These are phyloP conservation scores for Amblyteles armatorius DNA, from an alignment of 2,888 invertebrate species.

Conservation along the genomic window DNA sequence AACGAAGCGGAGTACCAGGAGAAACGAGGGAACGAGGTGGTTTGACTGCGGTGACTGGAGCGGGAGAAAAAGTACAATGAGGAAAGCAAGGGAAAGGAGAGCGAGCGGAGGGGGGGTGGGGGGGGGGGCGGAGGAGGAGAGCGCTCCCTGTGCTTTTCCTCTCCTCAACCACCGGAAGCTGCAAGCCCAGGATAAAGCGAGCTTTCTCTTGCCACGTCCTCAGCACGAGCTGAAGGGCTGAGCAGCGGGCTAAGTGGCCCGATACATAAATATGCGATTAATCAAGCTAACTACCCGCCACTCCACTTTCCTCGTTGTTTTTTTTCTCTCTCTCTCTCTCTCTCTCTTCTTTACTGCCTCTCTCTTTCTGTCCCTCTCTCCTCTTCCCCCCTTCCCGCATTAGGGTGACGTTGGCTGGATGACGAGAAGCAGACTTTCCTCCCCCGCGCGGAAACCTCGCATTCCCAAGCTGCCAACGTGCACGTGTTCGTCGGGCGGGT, in stretches of 20 bases:
- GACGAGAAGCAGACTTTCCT: slow-evolving; percentile 54
- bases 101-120: slow-evolving; percentile 10
- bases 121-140: slow-evolving; percentile 22
- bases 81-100: slow-evolving; percentile 54
- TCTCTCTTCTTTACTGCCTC: slow-evolving; percentile 51
- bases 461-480: background rate
- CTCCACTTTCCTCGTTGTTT: slow-evolving; percentile 68
- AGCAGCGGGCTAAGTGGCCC: slow-evolving; percentile 79
- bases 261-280: slow-evolving; percentile 83
- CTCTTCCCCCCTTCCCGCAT: slow-evolving; percentile 56
- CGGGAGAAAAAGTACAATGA: slow-evolving; percentile 66
- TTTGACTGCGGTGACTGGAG: slow-evolving; percentile 66
- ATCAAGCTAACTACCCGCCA: slow-evolving; percentile 81
- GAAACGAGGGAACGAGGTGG: slow-evolving; percentile 55
- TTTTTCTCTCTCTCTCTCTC: too few species aligned
- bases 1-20: slow-evolving; percentile 46
- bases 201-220: slow-evolving; percentile 46
- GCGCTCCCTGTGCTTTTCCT: slow-evolving; percentile 37
- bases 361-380: slow-evolving; percentile 43
- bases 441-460: slow-evolving; percentile 30
- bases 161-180: slow-evolving; percentile 42
- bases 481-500: slow-evolving; percentile 12
- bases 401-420: slow-evolving; percentile 48
- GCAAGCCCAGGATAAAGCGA: slow-evolving; percentile 61
- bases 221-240: slow-evolving; percentile 71